Evolutionary conservation across 2,113 vertebrate species (phyloP).

Genomic region (Seriola rivoliana): DNA sequence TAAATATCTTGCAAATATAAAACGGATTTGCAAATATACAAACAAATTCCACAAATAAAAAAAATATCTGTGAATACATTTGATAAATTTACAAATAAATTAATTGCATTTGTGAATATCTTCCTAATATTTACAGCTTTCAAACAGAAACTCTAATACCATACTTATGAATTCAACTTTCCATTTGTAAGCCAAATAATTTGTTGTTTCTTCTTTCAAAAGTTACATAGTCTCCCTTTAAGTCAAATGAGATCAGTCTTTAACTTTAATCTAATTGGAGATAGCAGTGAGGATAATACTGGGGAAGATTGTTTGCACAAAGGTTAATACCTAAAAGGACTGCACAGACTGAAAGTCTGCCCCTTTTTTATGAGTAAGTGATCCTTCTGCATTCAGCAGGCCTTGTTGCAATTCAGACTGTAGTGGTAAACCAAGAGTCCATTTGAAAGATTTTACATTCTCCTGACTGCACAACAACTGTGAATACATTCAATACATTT

Average conservation of each 20-base stretch:
- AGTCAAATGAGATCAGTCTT: slow-evolving; percentile 12
- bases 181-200: neutral
- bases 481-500: too few species aligned
- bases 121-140: too few species aligned
- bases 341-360: slow-evolving; percentile 5
- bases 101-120: too few species aligned
- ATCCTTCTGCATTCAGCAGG: neutral
- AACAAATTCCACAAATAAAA: too few species aligned
- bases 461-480: neutral
- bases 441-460: neutral
- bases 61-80: too few species aligned
- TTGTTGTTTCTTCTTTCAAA: slow-evolving; percentile 3
- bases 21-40: too few species aligned
- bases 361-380: neutral
- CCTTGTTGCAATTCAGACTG: neutral
- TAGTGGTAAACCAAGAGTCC: neutral
- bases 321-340: neutral
- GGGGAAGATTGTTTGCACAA: neutral
- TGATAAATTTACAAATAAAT: too few species aligned
- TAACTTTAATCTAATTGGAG: neutral
- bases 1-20: too few species aligned
- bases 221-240: slow-evolving; percentile 33
- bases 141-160: too few species aligned
- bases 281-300: neutral
- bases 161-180: neutral